These are phyloP conservation scores for Crotalus helleri DNA, from an alignment of 2,113 vertebrate species.

Conservation along the genomic window DNA sequence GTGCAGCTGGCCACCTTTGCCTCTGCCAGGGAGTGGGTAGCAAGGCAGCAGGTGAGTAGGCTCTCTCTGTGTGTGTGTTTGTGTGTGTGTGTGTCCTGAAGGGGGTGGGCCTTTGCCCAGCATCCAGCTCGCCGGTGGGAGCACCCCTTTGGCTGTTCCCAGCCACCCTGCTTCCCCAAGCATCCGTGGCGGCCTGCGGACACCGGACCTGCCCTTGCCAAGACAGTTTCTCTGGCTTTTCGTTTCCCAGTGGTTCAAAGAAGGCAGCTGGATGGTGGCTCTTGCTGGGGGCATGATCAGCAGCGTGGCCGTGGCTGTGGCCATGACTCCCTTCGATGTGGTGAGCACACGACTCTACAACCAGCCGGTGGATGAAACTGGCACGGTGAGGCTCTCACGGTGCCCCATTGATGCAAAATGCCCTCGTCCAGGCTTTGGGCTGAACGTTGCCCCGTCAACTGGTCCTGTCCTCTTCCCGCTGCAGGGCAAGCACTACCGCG, in stretches of 20 bases:
- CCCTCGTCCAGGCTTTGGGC: not conserved
- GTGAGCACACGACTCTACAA: conserved; percentile 94
- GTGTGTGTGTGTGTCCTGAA: not conserved
- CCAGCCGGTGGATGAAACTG: conserved; percentile 83
- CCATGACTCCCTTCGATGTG: conserved; percentile 93
- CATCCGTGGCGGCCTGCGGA: not conserved
- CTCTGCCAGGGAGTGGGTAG: conserved; percentile 86
- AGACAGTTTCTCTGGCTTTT: not conserved
- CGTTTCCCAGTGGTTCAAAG: conserved; percentile 75
- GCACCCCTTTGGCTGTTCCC: not conserved
- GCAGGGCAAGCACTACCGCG: conserved; percentile 84
- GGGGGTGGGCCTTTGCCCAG: too few species aligned
- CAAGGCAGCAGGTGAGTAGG: conserved; percentile 66
- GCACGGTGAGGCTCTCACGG: conserved; percentile 66
- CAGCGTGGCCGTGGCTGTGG: conserved; percentile 79
- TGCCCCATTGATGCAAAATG: not conserved
- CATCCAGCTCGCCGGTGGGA: not conserved
- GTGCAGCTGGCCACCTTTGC: conserved; percentile 88
- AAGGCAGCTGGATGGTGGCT: conserved; percentile 82
- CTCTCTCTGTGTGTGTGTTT: not conserved
- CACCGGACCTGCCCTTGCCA: not conserved
- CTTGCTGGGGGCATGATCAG: conserved; percentile 86
- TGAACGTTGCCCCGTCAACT: rapidly evolving
- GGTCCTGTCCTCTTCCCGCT: not conserved
- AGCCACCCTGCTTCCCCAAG: not conserved